A percentile compares a stretch with the other conserved stretches of the same genome.
Evolutionary conservation across 64 coral and sea anemone species (phyloP).

Genomic region (Trachythela sp.): DNA sequence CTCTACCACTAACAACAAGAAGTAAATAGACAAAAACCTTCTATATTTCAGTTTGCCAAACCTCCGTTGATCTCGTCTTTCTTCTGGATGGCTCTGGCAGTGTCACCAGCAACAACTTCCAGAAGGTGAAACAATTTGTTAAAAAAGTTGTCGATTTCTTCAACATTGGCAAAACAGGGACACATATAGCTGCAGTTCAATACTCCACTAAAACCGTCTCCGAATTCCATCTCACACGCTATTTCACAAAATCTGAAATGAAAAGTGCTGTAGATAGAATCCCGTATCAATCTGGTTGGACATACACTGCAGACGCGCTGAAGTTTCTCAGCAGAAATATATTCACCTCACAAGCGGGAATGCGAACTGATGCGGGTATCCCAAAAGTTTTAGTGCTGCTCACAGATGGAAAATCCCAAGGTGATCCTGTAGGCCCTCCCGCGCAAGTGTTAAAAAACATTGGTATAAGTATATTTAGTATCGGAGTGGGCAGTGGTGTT

Average conservation of each 20-base stretch:
- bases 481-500: slow-evolving; percentile 59
- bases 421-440: not conserved
- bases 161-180: slow-evolving; percentile 72
- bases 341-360: slow-evolving; percentile 28
- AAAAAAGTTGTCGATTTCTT: slow-evolving; percentile 90
- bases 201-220: slow-evolving; percentile 39
- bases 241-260: slow-evolving; percentile 62
- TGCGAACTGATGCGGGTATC: slow-evolving; percentile 74
- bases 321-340: slow-evolving; percentile 41
- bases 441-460: slow-evolving; percentile 44
- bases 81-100: slow-evolving; percentile 82
- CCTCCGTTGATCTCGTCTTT: slow-evolving; percentile 74
- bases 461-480: slow-evolving; percentile 73
- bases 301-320: slow-evolving; percentile 70
- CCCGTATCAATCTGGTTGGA: slow-evolving; percentile 52
- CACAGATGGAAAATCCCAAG: slow-evolving; percentile 72
- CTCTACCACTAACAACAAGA: not conserved
- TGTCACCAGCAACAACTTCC: slow-evolving; percentile 57
- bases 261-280: slow-evolving; percentile 60
- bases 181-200: slow-evolving; percentile 64
- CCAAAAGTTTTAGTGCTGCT: slow-evolving; percentile 74
- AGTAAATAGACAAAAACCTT: too few relatives aligned
- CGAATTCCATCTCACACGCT: slow-evolving; percentile 56
- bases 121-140: slow-evolving; percentile 75
- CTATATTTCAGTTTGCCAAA: slow-evolving; percentile 77